Conservation (phyloP, 2,888 invertebrate genomes). For the Hypercompe scribonia region DNA sequence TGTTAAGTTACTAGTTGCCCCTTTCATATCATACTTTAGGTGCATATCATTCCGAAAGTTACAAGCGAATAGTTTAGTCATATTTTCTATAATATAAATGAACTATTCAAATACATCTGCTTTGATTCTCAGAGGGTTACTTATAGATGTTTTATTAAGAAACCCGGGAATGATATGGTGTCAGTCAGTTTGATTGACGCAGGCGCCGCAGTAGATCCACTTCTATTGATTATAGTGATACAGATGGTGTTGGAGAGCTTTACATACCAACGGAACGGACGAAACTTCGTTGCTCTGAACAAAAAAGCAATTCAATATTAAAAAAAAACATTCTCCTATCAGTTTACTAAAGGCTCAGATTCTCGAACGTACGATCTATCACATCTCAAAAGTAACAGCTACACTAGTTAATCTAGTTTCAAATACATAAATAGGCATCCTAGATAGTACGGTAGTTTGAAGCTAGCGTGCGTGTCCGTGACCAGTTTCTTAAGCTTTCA, state of each 20-base stretch:
- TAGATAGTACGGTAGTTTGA: conserved; percentile 42
- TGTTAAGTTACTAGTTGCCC: not conserved
- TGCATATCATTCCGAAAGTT: not conserved
- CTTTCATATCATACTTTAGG: not conserved
- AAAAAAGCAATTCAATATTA: conserved; percentile 19
- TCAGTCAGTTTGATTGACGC: conserved; percentile 75
- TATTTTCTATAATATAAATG: conserved; percentile 56
- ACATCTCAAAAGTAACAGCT: conserved; percentile 28
- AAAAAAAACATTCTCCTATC: conserved; percentile 6
- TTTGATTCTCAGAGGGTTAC: conserved; percentile 54
- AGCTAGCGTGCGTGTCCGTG: conserved; percentile 41
- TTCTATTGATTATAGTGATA: conserved; percentile 54
- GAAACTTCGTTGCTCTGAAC: conserved; percentile 44
- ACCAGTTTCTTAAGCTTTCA: conserved; percentile 47
- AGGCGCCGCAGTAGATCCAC: conserved; percentile 61
- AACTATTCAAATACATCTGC: conserved; percentile 50
- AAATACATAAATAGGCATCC: conserved; percentile 33
- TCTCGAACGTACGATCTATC: conserved; percentile 43
- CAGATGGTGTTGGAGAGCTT: conserved; percentile 47
- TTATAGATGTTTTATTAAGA: conserved; percentile 65
- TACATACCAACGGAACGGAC: conserved; percentile 44
- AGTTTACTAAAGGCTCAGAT: conserved; percentile 22
- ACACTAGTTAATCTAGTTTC: conserved; percentile 46
- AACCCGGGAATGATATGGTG: conserved; percentile 68
- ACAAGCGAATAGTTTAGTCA: conserved; percentile 28